Evolutionary conservation across 2,113 vertebrate species (phyloP).

Genomic region (Hippocampus mohnikei): DNA sequence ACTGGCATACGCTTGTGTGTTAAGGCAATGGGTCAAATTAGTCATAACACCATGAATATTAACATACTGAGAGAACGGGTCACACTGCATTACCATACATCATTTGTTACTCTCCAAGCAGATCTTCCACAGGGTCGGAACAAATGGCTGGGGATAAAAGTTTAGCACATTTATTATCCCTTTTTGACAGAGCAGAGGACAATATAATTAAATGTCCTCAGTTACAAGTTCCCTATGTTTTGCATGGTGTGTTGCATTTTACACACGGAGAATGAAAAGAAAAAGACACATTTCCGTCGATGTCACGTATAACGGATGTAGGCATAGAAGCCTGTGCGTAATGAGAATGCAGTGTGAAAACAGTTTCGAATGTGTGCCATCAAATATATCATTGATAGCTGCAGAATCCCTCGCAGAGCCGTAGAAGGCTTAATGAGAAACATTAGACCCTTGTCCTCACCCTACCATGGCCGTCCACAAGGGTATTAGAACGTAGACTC

Average conservation of each 20-base stretch:
- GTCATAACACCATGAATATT: slow-evolving; percentile 73
- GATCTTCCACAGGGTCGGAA: slow-evolving; percentile 52
- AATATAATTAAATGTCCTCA: slow-evolving; percentile 55
- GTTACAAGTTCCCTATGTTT: slow-evolving; percentile 22
- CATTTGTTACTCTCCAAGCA: slow-evolving; percentile 66
- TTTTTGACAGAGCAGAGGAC: slow-evolving; percentile 31
- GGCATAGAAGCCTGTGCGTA: neutral
- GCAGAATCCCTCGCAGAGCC: slow-evolving; percentile 3
- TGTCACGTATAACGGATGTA: neutral
- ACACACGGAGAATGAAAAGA: slow-evolving; percentile 1
- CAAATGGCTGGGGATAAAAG: slow-evolving; percentile 50
- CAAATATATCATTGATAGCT: neutral
- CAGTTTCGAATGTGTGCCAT: neutral
- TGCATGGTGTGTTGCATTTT: slow-evolving; percentile 17
- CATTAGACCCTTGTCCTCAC: slow-evolving; percentile 31
- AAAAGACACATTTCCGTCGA: neutral
- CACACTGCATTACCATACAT: slow-evolving; percentile 52
- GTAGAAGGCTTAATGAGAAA: slow-evolving; percentile 30
- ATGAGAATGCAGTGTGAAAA: neutral
- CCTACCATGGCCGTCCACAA: slow-evolving; percentile 17
- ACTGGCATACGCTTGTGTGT: slow-evolving; percentile 45
- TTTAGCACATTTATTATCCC: slow-evolving; percentile 63
- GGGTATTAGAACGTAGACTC: slow-evolving; percentile 37
- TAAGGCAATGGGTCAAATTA: slow-evolving; percentile 63
- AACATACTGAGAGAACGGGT: slow-evolving; percentile 61